These are phyloP conservation scores for Heterotis niloticus DNA, from an alignment of 2,113 vertebrate genomes.

Conservation along the genomic window DNA sequence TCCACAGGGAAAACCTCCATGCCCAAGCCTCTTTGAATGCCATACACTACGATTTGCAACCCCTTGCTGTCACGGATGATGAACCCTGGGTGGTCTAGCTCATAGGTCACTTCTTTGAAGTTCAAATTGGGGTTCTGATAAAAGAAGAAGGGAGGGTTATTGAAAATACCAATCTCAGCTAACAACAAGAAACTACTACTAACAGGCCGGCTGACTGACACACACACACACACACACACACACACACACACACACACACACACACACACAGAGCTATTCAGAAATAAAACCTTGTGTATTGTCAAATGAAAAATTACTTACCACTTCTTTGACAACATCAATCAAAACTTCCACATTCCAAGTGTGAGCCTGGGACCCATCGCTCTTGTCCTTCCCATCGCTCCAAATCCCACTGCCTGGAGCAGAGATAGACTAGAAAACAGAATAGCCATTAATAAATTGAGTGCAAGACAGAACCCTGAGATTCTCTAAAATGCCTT, in stretches of 20 bases:
- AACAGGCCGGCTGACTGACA: not conserved
- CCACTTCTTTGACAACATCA: slow-evolving; percentile 94
- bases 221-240: not conserved
- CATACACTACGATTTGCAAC: slow-evolving; percentile 93
- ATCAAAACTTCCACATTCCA: slow-evolving; percentile 99
- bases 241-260: not conserved
- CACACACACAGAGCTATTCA: too few relatives aligned
- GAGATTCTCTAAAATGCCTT: too few relatives aligned
- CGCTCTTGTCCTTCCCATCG: slow-evolving; percentile 96
- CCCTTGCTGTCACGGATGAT: slow-evolving; percentile 95
- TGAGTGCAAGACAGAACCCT: too few relatives aligned
- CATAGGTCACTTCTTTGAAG: slow-evolving; percentile 98
- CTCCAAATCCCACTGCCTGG: slow-evolving; percentile 98
- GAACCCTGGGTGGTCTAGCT: slow-evolving; percentile 92
- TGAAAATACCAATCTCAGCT: not conserved
- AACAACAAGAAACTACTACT: not conserved
- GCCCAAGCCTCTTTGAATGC: slow-evolving; percentile 89
- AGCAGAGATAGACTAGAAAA: slow-evolving; percentile 82
- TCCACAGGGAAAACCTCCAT: slow-evolving; percentile 96
- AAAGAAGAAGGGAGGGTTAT: slow-evolving; percentile 28
- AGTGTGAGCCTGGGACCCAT: slow-evolving; percentile 85
- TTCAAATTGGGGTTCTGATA: slow-evolving; percentile 89
- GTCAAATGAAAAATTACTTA: slow-evolving; percentile 54
- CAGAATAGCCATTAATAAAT: not conserved
- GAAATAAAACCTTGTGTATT: too few relatives aligned